These are phyloP conservation scores for Alauda arvensis DNA, from an alignment of 2,797 vertebrate genomes.

Conservation along the genomic window DNA sequence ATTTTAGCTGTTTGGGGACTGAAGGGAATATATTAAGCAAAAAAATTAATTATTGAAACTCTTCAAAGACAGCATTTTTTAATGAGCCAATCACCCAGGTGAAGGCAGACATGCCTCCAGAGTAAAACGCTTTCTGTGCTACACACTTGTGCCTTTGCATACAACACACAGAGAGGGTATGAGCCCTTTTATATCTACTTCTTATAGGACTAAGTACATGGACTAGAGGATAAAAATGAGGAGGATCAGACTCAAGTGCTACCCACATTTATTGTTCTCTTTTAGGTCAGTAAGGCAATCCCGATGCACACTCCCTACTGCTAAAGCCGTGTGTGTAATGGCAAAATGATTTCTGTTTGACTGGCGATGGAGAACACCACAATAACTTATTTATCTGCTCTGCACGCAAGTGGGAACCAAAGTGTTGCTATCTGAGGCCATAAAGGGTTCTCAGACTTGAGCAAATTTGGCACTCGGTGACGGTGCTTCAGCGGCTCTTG, in stretches of 20 bases:
- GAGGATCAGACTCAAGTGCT: background rate
- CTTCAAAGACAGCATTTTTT: background rate
- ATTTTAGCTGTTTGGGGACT: background rate
- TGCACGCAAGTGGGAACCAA: background rate
- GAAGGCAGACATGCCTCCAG: background rate
- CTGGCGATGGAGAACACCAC: background rate
- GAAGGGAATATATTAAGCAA: background rate
- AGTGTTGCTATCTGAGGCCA: background rate
- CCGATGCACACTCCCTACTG: background rate
- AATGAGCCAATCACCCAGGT: background rate
- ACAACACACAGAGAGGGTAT: background rate
- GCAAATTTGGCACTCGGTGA: background rate
- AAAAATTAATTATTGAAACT: background rate
- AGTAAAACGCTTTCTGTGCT: background rate
- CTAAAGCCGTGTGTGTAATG: background rate
- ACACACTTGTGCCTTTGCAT: background rate
- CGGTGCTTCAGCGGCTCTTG: background rate
- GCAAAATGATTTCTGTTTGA: slow-evolving; percentile 14
- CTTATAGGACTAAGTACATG: background rate
- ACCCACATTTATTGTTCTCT: background rate
- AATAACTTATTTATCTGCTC: slow-evolving; percentile 27
- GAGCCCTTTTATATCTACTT: background rate
- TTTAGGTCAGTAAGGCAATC: background rate
- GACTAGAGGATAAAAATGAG: background rate
- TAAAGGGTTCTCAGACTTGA: slow-evolving; percentile 20